A percentile compares a stretch with the other conserved stretches of the same genome.
phyloP scores from a whole-genome alignment of 2,888 invertebrate species.

The Uropetala carovei region DNA sequence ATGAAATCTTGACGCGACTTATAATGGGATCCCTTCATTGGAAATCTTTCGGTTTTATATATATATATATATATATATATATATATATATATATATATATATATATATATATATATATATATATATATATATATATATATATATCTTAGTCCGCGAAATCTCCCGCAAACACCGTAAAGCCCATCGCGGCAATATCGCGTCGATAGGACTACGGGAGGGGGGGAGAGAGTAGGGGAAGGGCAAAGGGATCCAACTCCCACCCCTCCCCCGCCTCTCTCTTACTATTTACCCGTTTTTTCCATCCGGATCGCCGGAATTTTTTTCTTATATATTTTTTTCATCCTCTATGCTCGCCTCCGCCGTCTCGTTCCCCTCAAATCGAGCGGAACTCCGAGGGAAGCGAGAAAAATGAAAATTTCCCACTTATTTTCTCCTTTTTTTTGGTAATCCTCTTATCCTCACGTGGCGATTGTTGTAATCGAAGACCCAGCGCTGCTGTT shows the following conservation, averaged over 20 bases:
- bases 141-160: not conserved
- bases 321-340: not conserved
- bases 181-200: conserved; percentile 7
- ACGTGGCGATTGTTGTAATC: conserved; percentile 4
- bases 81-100: too few relatives aligned
- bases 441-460: conserved; percentile 21
- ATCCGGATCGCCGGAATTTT: not conserved
- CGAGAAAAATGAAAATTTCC: not conserved
- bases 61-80: too few relatives aligned
- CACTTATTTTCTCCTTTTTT: not conserved
- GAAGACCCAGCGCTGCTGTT: not conserved
- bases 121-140: too few relatives aligned
- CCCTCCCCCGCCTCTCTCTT: not conserved
- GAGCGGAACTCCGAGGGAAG: not conserved
- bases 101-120: too few relatives aligned
- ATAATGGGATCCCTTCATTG: conserved; percentile 8
- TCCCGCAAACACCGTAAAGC: conserved; percentile 12
- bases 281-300: not conserved
- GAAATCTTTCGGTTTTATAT: not conserved
- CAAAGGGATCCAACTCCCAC: not conserved
- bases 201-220: too few relatives aligned
- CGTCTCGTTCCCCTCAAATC: not conserved
- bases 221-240: too few relatives aligned
- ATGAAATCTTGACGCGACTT: not conserved
- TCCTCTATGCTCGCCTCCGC: not conserved